phyloP scores from a whole-genome alignment of 2,888 invertebrate genomes.

The Seira ritae region DNA sequence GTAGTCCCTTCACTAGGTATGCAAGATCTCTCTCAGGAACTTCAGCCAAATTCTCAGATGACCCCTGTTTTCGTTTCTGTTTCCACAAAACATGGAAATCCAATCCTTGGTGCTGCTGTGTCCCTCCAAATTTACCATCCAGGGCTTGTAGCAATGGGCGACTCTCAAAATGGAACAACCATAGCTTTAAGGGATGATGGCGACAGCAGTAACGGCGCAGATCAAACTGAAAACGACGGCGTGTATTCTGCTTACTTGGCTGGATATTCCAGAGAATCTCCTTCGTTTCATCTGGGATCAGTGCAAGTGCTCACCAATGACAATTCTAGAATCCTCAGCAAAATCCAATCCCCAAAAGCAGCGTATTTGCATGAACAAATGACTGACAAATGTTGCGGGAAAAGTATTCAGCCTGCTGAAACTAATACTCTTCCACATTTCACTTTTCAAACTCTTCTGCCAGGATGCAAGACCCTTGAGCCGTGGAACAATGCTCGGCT shows the following conservation, averaged over 20 bases:
- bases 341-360: conserved; percentile 9
- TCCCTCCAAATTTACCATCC: conserved; percentile 32
- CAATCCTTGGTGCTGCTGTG: conserved; percentile 60
- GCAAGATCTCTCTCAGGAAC: background rate
- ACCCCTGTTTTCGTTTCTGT: conserved; percentile 31
- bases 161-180: background rate
- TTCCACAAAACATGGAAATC: conserved; percentile 29
- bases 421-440: background rate
- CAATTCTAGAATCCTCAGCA: background rate
- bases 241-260: conserved; percentile 65
- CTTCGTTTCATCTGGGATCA: conserved; percentile 49
- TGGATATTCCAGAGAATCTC: conserved; percentile 47
- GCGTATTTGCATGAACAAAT: conserved; percentile 39
- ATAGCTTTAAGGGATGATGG: conserved; percentile 48
- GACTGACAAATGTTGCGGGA: conserved; percentile 64
- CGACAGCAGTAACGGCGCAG: conserved; percentile 48
- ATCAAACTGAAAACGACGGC: conserved; percentile 68
- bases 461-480: conserved; percentile 27
- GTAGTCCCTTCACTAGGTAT: conserved; percentile 33
- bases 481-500: background rate
- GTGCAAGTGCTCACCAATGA: conserved; percentile 44
- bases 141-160: no score
- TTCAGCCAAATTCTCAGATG: background rate
- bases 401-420: conserved; percentile 18
- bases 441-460: conserved; percentile 3